Conservation (phyloP, 2,888 invertebrate genomes). For the Caenorhabditis macrosperma region DNA sequence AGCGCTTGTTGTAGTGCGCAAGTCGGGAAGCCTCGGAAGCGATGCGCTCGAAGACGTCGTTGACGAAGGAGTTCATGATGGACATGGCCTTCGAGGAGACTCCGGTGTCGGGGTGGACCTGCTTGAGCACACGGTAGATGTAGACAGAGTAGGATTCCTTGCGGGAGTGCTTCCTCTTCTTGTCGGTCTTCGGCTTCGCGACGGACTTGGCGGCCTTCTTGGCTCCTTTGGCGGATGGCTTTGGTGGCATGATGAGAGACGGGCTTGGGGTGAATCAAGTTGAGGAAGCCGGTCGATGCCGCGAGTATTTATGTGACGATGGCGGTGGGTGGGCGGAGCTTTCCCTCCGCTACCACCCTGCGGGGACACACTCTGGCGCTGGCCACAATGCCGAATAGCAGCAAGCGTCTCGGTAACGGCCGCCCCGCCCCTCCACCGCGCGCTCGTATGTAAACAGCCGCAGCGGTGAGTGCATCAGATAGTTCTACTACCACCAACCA, state of each 20-base stretch:
- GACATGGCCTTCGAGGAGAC: conserved; percentile 86
- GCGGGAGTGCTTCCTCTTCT: conserved; percentile 77
- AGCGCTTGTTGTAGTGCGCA: conserved; percentile 85
- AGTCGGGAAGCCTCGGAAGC: conserved; percentile 83
- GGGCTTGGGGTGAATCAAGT: conserved; percentile 9
- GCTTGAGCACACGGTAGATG: conserved; percentile 85
- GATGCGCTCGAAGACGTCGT: conserved; percentile 87
- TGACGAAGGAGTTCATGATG: conserved; percentile 88
- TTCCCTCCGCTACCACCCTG: conserved; percentile 7
- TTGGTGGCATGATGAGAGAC: conserved; percentile 50
- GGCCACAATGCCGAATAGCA: neutral
- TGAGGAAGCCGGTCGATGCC: neutral
- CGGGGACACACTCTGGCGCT: conserved; percentile 6
- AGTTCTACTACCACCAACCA: conserved; percentile 26
- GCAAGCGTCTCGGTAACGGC: too few relatives aligned
- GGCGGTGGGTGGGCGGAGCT: conserved; percentile 27
- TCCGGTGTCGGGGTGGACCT: conserved; percentile 84
- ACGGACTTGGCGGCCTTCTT: conserved; percentile 78
- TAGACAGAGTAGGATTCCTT: conserved; percentile 81
- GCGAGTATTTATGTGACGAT: neutral
- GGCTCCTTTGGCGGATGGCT: conserved; percentile 79
- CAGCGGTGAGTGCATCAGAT: conserved; percentile 14
- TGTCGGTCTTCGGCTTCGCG: conserved; percentile 35
- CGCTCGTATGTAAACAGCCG: neutral
- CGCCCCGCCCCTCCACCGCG: conserved; percentile 29